phyloP scores from a whole-genome alignment of 2,888 invertebrate genomes.

The Epsilonema sp. region DNA sequence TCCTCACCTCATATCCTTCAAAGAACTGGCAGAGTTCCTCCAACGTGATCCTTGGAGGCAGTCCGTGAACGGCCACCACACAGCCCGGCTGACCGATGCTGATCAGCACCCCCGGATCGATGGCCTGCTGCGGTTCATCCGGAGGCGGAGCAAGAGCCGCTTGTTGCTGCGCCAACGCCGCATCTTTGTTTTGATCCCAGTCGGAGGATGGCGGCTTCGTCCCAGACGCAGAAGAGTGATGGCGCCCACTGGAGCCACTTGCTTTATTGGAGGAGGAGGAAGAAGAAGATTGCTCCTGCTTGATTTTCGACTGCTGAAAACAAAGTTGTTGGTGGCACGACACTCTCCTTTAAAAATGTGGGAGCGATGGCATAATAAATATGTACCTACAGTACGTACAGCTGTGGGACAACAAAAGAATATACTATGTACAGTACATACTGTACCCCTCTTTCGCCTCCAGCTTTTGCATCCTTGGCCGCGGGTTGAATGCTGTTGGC shows the following conservation, averaged over 20 bases:
- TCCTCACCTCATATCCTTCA: background rate
- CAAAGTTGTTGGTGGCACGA: background rate
- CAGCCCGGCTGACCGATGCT: constrained; percentile 3
- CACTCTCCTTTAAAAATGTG: no score
- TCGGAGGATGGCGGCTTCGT: background rate
- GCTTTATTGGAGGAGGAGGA: no score
- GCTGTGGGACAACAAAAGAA: no score
- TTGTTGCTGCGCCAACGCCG: no score
- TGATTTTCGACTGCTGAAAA: background rate
- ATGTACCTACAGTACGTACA: no score
- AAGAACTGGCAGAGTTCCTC: constrained; percentile 6
- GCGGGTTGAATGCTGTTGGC: no score
- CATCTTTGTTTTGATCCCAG: no score
- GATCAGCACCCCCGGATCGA: constrained; percentile 3
- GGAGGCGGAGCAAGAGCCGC: background rate
- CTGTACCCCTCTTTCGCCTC: no score
- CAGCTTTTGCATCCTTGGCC: no score
- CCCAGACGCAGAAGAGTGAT: background rate
- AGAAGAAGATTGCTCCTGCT: background rate
- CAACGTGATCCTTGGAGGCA: constrained; percentile 6
- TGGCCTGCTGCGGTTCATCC: background rate
- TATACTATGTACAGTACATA: no score
- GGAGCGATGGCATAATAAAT: no score
- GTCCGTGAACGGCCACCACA: constrained; percentile 6
- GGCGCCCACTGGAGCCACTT: no score